Evolutionary conservation across 2,113 vertebrate species (phyloP), one percentile per base, ranked within the genome.

Genomic region (Lichenostomus cassidix): DNA sequence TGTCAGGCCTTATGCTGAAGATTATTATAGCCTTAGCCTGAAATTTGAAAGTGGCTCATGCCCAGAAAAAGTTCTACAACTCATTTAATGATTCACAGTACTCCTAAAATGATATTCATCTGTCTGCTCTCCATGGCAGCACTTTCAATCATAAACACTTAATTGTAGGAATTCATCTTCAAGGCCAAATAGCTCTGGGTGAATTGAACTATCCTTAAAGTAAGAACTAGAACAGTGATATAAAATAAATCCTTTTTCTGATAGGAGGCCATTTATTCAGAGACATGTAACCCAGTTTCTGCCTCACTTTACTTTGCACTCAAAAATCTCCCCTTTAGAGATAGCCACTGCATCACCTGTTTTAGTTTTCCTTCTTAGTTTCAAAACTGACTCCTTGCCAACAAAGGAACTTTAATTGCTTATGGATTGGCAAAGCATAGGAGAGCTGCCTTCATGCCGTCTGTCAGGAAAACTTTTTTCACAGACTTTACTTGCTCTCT

Each of bases 91-190:
- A 93, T 88, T 95, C 92, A 83, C 92, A 93, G 92, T 47, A 81
- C 68, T 93, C 83, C 90, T 90, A 67, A 91, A 94, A 92, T 60
- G n/a, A 94, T 92, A 83, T 49, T 94, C 75, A 91, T 87, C 84
- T 81, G 71, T 71, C 94, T 92, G 94, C 87, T 93, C 71, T 90
- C 79, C 88, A 69, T 77, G 64, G 96, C 93, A 96, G 87, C 73
- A n/a, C 70, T 92, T 90, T 77, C 68, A 94, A 80, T 94, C 87
- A 96, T 77, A 88, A 96, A 96, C 93, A 91, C 37, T 80, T 95
- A 95, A 96, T 93, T 96, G 92, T 42, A 90, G 88, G 92, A 95
- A 93, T 96, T 88, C 55, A 80, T 91, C 79, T 63, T 80, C 42
- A 37, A 90, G 75, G 90, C 92, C 93, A 96, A 95, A 92, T 56